Base-by-base conservation (phyloP, 2,888 invertebrate genomes). In the Patella pellucida region DNA sequence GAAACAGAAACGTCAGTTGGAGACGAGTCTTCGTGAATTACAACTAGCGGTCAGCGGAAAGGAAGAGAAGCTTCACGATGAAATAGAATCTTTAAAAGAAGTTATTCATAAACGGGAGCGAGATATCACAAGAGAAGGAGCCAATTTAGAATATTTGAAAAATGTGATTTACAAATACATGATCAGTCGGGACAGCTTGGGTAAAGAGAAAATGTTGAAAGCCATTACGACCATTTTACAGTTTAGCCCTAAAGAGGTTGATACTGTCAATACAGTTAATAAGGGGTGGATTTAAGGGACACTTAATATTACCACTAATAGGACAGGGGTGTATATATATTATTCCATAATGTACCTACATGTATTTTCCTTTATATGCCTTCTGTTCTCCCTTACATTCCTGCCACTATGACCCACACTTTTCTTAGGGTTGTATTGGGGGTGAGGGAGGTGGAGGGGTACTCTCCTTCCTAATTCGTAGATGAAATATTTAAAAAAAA, bases 81-180 rank as follows among this genome's bases (percentile, higher is more conserved):
- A 92, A 92, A 93, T 93, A 85, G 92, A 92, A 16, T 68, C 76
- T n/a, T 78, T 90, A 68, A 93, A 94, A 80, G 94, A 92, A 78
- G 89, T 92, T 78, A 86, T 92, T 3, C 86, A 89, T 69, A 89
- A 91, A 71, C 82, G 90, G 19, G 91, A 92, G 77, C 85, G 92
- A 23, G 90, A 89, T 82, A 86, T 87, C 62, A 95, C 95, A 2
- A 80, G 96, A 0, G 96, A 96, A 90, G 95, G 95, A 11, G 96
- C 96, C 0, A 97, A 96, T 91, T 91, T 97, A 62, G 97, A 97
- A 89, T 97, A 97, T 89, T 91, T 97, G 76, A 96, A 97, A 90
- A 97, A 97, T 91, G 96, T 97, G 5, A 94, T 96, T 73, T 93
- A 96, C 73, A 95, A 95, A 79, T 97, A 94, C 88, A 92, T 97